Evolutionary conservation across 2,113 vertebrate species (phyloP), one percentile per base, ranked within the genome.

Genomic region (Gallinago jamesoni): DNA sequence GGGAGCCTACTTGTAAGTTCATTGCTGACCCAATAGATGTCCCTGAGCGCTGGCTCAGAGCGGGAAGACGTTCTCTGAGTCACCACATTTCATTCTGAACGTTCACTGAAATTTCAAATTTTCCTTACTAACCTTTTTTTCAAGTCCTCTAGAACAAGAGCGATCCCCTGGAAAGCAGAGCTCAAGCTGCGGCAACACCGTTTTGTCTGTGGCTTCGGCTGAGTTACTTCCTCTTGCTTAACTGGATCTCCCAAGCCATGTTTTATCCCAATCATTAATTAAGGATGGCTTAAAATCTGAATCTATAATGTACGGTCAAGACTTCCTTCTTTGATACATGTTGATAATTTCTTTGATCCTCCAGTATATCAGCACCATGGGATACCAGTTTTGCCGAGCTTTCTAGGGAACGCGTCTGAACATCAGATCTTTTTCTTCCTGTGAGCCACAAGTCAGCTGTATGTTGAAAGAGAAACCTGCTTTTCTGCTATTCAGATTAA

Each of bases 281-380:
- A 95, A 94, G 62, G 43, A 33, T 11, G 25, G 33, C 39, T 91
- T 72, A 80, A 60, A 81, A 50, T 75, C 41, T 4, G 4, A 45
- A 35, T 63, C 83, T 66, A 25, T 30, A 2, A 30, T 1, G 15
- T 12, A 53, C 0, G 22, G 91, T 27, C 91, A 78, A 72, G 33
- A 20, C 52, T 84, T 78, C 25, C 72, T 24, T 10, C 22, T 89
- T 87, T 82, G 77, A 87, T 27, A 50, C 37, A 3, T 1, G 60
- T 19, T 75, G 80, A 24, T 47, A 70, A 64, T 59, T 70, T 62
- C 84, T 95, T 96, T 96, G 94, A 90, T 96, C 39, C 84, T 89
- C 14, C 62, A 53, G 66, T 16, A 18, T 48, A 2, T 27, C 23
- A 76, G 91, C 79, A 87, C 20, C 35, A 8, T 14, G 87, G 68